Evolutionary conservation across 2,888 invertebrate species (phyloP).

Genomic region (Eupelmus urozonus): DNA sequence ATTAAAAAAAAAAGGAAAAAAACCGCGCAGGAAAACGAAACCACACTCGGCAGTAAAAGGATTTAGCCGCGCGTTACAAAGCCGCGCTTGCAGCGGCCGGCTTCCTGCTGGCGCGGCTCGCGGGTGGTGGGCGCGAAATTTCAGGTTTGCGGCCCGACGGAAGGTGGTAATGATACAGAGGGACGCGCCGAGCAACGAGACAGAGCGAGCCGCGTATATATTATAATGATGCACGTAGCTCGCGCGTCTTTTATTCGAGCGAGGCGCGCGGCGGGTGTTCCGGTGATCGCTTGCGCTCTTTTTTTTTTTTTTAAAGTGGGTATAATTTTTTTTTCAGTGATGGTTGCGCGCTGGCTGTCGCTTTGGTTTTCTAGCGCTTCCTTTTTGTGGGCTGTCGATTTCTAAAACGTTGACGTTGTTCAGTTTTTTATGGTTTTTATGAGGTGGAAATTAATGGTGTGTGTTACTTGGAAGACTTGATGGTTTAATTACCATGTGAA

Average conservation of each 20-base stretch:
- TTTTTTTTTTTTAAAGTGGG: constrained; percentile 1
- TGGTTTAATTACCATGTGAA: too few species aligned
- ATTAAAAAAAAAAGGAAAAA: too few species aligned
- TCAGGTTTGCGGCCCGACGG: constrained; percentile 48
- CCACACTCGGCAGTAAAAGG: constrained; percentile 16
- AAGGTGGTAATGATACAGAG: constrained; percentile 59
- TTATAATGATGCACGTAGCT: constrained; percentile 19
- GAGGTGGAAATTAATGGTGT: too few species aligned
- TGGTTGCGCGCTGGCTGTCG: too few species aligned
- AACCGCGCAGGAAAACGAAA: neutral
- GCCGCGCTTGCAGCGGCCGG: constrained; percentile 24
- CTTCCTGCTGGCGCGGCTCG: constrained; percentile 16
- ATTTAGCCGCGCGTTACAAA: constrained; percentile 31
- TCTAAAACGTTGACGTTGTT: too few species aligned
- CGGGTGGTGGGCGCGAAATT: constrained; percentile 15
- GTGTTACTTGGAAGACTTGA: too few species aligned
- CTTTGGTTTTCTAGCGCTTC: too few species aligned
- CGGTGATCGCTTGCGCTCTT: constrained; percentile 53
- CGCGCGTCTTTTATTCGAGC: constrained; percentile 49
- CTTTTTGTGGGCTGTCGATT: too few species aligned
- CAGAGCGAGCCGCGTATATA: neutral
- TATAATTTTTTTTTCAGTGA: neutral
- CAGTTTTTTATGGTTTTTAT: too few species aligned
- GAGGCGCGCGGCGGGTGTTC: constrained; percentile 32
- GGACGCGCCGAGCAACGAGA: neutral